Evolutionary conservation across 2,113 vertebrate species (phyloP).

Genomic region (Notiomystis cincta): DNA sequence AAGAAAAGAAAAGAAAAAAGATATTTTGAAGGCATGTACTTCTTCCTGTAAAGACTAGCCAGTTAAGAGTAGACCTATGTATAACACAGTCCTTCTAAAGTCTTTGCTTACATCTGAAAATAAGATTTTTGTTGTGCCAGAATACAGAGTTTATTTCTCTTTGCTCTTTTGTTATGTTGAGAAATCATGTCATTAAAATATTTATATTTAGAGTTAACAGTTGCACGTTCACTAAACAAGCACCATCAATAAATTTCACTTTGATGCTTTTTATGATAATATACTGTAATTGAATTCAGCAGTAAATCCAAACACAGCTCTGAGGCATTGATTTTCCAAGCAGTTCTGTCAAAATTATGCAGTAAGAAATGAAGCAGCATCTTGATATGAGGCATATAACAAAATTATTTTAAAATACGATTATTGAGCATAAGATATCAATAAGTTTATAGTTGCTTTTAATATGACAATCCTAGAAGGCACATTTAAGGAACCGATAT

Average conservation of each 20-base stretch:
- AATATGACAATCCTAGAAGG: background rate
- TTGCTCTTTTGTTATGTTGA: conserved; percentile 48
- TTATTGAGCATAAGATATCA: conserved; percentile 48
- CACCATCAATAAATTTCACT: conserved; percentile 72
- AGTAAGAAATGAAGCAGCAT: conserved; percentile 61
- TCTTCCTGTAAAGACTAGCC: background rate
- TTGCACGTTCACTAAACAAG: conserved; percentile 62
- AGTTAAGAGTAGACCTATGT: background rate
- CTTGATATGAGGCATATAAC: conserved; percentile 62
- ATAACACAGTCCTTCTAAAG: background rate
- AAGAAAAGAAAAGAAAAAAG: background rate
- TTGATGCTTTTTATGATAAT: conserved; percentile 75
- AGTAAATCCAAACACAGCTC: conserved; percentile 71
- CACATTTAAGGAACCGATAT: background rate
- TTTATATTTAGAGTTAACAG: conserved; percentile 71
- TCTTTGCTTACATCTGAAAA: background rate
- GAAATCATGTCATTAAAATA: conserved; percentile 58
- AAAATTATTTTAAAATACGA: conserved; percentile 52
- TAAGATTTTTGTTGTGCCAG: conserved; percentile 2
- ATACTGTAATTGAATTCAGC: conserved; percentile 69
- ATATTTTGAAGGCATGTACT: background rate
- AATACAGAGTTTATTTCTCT: conserved; percentile 24
- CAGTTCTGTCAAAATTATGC: conserved; percentile 62
- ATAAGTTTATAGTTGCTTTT: conserved; percentile 17
- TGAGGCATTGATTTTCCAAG: conserved; percentile 70